Conservation (phyloP, 2,113 vertebrate genomes). For the Chlorodrepanis virens region DNA sequence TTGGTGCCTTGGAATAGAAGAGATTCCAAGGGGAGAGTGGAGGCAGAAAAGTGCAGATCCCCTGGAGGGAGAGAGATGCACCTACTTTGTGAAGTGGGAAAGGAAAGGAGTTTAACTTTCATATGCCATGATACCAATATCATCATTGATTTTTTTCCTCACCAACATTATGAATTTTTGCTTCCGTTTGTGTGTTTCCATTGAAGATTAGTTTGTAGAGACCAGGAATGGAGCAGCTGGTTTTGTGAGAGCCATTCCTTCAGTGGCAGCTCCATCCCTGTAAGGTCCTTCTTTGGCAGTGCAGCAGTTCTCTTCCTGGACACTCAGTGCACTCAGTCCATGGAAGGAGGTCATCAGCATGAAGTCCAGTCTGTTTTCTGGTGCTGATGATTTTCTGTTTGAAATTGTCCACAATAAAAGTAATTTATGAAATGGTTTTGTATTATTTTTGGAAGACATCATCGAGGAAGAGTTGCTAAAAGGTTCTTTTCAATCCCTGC, state of each 20-base stretch:
- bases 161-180: background rate
- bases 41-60: background rate
- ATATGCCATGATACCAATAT: background rate
- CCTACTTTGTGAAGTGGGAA: background rate
- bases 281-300: background rate
- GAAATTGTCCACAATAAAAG: background rate
- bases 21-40: background rate
- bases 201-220: background rate
- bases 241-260: background rate
- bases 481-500: background rate
- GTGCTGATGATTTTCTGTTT: background rate
- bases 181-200: background rate
- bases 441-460: background rate
- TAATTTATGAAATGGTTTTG: background rate
- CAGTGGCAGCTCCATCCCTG: background rate
- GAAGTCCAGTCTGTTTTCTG: background rate
- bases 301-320: background rate
- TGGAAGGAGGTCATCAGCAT: background rate
- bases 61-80: background rate
- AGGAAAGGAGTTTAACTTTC: background rate
- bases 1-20: background rate
- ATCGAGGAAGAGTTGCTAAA: background rate
- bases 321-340: rapidly evolving
- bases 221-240: background rate
- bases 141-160: background rate